A percentile compares a stretch with the other conserved stretches of the same genome.
Conservation (phyloP, 2,888 invertebrate genomes). For the Ormia ochracea region DNA sequence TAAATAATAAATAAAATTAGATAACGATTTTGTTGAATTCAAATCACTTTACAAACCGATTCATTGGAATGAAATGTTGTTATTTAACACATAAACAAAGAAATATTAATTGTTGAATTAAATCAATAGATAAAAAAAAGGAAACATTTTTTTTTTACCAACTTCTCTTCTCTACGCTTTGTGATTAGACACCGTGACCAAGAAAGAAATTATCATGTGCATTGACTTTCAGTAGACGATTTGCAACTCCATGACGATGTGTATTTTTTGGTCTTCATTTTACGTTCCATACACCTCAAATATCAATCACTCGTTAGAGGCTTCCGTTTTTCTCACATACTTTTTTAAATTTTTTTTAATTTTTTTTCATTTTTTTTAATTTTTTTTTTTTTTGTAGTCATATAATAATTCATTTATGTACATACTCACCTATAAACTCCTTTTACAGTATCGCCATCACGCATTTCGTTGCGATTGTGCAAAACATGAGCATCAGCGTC, state of each 20-base stretch:
- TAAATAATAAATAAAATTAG: too few species aligned
- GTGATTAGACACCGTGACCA: background rate
- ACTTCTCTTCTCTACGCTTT: background rate
- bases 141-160: background rate
- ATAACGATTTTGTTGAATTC: too few species aligned
- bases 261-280: background rate
- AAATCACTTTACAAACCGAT: too few species aligned
- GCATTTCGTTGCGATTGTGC: constrained; percentile 84
- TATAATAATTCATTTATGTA: background rate
- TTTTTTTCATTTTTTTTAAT: background rate
- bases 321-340: constrained; percentile 50
- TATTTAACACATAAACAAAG: too few species aligned
- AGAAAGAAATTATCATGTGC: background rate
- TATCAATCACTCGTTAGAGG: background rate
- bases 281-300: background rate
- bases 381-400: too few species aligned
- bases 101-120: too few species aligned
- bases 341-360: too few species aligned
- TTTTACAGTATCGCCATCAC: constrained; percentile 84
- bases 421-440: constrained; percentile 82
- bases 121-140: background rate
- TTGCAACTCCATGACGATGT: background rate
- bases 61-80: too few species aligned
- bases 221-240: background rate
- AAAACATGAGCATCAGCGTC: constrained; percentile 85